Evolutionary conservation across 2,888 invertebrate species (phyloP).

Genomic region (Dioctria rufipes): DNA sequence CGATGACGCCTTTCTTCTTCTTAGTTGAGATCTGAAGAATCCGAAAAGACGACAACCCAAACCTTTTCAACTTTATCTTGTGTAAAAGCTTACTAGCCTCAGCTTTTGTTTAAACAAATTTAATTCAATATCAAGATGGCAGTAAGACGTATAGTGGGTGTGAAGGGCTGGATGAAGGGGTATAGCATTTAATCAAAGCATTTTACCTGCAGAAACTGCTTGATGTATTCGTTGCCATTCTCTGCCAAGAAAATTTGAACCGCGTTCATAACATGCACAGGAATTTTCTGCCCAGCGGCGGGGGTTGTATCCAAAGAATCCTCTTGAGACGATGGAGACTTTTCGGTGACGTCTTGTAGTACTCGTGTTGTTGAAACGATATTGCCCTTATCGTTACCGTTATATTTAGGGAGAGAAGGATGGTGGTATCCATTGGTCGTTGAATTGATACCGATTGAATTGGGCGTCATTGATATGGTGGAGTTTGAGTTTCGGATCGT

Average conservation of each 20-base stretch:
- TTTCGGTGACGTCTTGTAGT: conserved; percentile 20
- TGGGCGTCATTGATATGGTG: conserved; percentile 8
- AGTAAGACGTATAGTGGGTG: not conserved
- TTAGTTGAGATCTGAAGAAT: too few relatives aligned
- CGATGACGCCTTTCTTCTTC: too few relatives aligned
- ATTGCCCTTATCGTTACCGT: conserved; percentile 5
- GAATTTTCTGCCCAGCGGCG: conserved; percentile 68
- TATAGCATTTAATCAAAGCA: conserved; percentile 19
- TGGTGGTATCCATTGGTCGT: not conserved
- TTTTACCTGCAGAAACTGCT: conserved; percentile 78
- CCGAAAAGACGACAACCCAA: too few relatives aligned
- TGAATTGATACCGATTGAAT: conserved; percentile 26
- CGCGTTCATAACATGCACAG: conserved; percentile 76
- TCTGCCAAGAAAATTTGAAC: conserved; percentile 77
- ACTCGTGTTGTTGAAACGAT: conserved; percentile 60
- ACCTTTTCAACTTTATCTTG: not conserved
- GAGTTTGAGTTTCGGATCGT: conserved; percentile 14
- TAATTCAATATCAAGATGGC: not conserved
- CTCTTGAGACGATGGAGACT: not conserved
- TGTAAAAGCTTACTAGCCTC: not conserved
- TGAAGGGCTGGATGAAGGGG: too few relatives aligned
- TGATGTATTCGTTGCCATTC: conserved; percentile 78
- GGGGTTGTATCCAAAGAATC: not conserved
- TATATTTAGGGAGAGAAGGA: not conserved
- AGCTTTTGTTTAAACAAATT: conserved; percentile 19